Conservation (phyloP, 2,888 invertebrate genomes). For the Hylaea fasciaria region DNA sequence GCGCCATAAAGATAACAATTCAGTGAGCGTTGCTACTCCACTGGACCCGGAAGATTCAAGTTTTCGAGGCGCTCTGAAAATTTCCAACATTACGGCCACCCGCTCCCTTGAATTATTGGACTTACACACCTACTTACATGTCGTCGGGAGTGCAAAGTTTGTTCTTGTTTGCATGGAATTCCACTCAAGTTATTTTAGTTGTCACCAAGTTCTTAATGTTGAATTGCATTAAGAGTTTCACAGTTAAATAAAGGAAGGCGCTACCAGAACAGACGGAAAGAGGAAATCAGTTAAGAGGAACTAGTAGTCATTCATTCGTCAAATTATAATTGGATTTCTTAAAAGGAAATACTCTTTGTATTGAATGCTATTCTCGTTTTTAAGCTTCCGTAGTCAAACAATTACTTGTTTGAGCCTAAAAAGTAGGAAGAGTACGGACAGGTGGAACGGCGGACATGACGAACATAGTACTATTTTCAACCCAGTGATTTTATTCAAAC, state of each 20-base stretch:
- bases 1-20: constrained; percentile 53
- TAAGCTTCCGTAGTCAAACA: too few relatives aligned
- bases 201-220: constrained; percentile 42
- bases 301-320: not conserved
- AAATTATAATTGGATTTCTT: not conserved
- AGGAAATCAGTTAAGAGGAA: not conserved
- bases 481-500: too few relatives aligned
- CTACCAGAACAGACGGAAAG: not conserved
- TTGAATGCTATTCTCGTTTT: too few relatives aligned
- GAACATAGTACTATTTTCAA: too few relatives aligned
- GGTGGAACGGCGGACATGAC: too few relatives aligned
- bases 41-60: constrained; percentile 67
- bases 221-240: constrained; percentile 40
- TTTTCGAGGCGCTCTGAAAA: constrained; percentile 69
- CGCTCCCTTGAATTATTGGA: constrained; percentile 77
- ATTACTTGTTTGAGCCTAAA: too few relatives aligned
- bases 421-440: too few relatives aligned
- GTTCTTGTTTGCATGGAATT: constrained; percentile 73
- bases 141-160: constrained; percentile 75
- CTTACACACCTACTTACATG: constrained; percentile 77
- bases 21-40: constrained; percentile 60
- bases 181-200: constrained; percentile 59
- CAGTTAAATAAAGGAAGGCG: constrained; percentile 26
- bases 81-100: constrained; percentile 78
- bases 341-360: too few relatives aligned